A percentile compares a stretch with the other conserved stretches of the same genome.
Conservation (phyloP, 1,140 invertebrate species). For the Cotesia vestalis region DNA sequence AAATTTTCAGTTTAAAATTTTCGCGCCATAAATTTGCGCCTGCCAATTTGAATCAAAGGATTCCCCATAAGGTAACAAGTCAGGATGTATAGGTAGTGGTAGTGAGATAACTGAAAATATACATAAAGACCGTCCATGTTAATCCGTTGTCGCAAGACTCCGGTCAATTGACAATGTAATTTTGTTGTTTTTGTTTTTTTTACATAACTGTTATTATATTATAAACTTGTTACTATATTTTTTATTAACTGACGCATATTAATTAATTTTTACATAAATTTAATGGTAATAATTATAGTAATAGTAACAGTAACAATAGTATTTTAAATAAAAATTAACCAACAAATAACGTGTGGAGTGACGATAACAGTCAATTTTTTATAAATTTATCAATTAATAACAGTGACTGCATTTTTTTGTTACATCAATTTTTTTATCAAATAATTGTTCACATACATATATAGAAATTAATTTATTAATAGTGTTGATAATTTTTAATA, state of each 20-base stretch:
- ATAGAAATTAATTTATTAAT: background rate
- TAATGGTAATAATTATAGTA: background rate
- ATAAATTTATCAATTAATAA: too few relatives aligned
- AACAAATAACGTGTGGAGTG: too few relatives aligned
- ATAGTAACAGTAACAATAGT: too few relatives aligned
- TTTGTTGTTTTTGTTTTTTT: conserved; percentile 34
- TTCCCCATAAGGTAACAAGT: too few relatives aligned
- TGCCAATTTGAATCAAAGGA: too few relatives aligned
- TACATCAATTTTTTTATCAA: too few relatives aligned
- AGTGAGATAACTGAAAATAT: background rate
- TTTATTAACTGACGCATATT: background rate
- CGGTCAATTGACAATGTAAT: conserved; percentile 35
- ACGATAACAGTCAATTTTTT: background rate
- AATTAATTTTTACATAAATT: background rate
- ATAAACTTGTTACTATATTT: background rate
- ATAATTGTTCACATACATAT: too few relatives aligned
- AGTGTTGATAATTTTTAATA: background rate
- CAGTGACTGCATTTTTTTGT: too few relatives aligned
- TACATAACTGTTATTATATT: background rate
- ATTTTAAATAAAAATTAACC: background rate
- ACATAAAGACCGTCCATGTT: conserved; percentile 22
- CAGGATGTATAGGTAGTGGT: too few relatives aligned
- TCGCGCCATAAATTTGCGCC: too few relatives aligned
- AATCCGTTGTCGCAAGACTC: conserved; percentile 31
- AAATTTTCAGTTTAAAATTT: too few relatives aligned